Percentiles rank a stretch among this genome's conserved stretches.
Evolutionary conservation across 2,888 invertebrate genomes (phyloP).

Genomic region (Pterostichus niger): DNA sequence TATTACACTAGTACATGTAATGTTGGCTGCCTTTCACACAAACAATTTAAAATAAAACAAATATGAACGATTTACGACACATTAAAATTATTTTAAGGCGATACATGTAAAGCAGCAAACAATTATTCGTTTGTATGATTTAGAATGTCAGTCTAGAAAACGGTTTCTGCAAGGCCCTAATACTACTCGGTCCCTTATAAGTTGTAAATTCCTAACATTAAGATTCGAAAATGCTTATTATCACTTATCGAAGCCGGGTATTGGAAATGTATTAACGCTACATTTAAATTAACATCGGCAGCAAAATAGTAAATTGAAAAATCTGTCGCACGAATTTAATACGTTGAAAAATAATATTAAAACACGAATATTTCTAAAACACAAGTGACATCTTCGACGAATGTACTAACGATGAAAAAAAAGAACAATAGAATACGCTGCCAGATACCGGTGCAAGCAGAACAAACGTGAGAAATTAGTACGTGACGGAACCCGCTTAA

Average conservation of each 20-base stretch:
- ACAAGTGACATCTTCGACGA: slow-evolving; percentile 4
- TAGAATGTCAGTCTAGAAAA: slow-evolving; percentile 50
- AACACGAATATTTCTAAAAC: slow-evolving; percentile 10
- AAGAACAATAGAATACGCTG: slow-evolving; percentile 13
- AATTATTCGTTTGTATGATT: slow-evolving; percentile 43
- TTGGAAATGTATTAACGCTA: not conserved
- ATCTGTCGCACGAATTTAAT: not conserved
- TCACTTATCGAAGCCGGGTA: slow-evolving; percentile 36
- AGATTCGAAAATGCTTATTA: slow-evolving; percentile 31
- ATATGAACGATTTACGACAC: slow-evolving; percentile 9
- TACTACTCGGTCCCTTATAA: slow-evolving; percentile 43
- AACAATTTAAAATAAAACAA: slow-evolving; percentile 38
- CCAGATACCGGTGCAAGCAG: slow-evolving; percentile 37
- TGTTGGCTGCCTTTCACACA: slow-evolving; percentile 41
- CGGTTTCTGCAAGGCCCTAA: slow-evolving; percentile 28
- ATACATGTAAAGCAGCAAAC: slow-evolving; percentile 42
- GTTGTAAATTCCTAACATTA: slow-evolving; percentile 34
- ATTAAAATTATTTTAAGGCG: slow-evolving; percentile 38
- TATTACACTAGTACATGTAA: slow-evolving; percentile 45
- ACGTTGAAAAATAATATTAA: slow-evolving; percentile 1
- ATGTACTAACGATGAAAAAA: not conserved
- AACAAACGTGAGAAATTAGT: slow-evolving; percentile 25
- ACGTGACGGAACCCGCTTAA: slow-evolving; percentile 28
- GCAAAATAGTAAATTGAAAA: not conserved
- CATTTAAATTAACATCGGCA: slow-evolving; percentile 21